A percentile compares a stretch with the other conserved stretches of the same genome.
phyloP scores from a whole-genome alignment of 2,888 invertebrate species.

The Chymomyza procnemis region DNA sequence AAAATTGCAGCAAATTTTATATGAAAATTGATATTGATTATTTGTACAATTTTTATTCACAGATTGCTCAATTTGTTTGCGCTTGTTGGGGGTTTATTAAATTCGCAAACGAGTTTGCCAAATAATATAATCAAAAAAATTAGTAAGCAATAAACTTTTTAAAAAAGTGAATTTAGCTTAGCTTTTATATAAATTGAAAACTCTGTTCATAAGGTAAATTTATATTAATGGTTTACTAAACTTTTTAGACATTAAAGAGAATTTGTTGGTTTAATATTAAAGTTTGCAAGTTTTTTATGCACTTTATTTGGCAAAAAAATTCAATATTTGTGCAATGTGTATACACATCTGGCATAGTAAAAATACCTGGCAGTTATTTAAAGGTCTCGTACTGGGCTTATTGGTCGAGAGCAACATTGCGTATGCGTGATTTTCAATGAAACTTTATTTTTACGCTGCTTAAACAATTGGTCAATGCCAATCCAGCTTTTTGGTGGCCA shows the following conservation, averaged over 20 bases:
- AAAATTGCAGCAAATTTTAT: not conserved
- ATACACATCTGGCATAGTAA: not conserved
- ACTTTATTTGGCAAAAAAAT: not conserved
- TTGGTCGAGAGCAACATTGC: not conserved
- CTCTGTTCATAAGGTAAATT: too few relatives aligned
- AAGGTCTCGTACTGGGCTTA: not conserved
- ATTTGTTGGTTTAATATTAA: not conserved
- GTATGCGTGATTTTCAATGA: not conserved
- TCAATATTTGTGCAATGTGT: not conserved
- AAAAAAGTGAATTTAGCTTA: too few relatives aligned
- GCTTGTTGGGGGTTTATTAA: not conserved
- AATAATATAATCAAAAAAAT: not conserved
- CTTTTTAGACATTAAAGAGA: not conserved
- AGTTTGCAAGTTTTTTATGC: not conserved
- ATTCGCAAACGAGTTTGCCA: not conserved
- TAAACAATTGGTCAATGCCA: not conserved
- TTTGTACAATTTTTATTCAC: not conserved
- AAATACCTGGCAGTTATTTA: not conserved
- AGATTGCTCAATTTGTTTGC: not conserved
- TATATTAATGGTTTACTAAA: not conserved
- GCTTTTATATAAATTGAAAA: too few relatives aligned
- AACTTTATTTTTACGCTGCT: not conserved
- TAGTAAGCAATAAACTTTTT: not conserved
- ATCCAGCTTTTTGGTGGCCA: not conserved
- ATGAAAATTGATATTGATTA: not conserved